phyloP scores from a whole-genome alignment of 2,888 invertebrate species.

The Tachystola acroxantha region DNA sequence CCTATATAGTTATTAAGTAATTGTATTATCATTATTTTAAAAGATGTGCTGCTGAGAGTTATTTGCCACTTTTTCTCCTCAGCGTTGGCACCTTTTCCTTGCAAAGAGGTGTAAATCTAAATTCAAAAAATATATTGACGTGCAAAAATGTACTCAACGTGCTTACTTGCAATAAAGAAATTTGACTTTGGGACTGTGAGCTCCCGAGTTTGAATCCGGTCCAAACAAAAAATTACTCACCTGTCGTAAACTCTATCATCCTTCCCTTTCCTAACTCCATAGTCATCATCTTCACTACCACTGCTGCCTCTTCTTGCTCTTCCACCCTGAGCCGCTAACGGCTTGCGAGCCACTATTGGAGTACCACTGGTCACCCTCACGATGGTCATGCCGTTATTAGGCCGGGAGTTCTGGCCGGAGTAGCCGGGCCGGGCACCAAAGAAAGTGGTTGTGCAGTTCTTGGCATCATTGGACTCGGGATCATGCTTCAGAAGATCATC shows the following conservation, averaged over 20 bases:
- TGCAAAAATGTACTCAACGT: too few species aligned
- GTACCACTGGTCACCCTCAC: conserved; percentile 40
- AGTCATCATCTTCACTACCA: conserved; percentile 80
- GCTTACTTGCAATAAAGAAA: too few species aligned
- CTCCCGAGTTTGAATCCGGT: too few species aligned
- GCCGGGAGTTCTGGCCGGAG: conserved; percentile 33
- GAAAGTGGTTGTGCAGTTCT: conserved; percentile 23
- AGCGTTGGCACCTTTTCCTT: too few species aligned
- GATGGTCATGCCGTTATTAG: conserved; percentile 35
- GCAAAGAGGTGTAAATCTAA: too few species aligned
- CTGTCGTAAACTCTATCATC: conserved; percentile 82
- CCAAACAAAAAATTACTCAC: too few species aligned
- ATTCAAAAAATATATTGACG: too few species aligned
- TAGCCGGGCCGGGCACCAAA: conserved; percentile 38
- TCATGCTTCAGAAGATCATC: conserved; percentile 71
- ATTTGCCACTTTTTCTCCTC: too few species aligned
- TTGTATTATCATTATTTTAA: too few species aligned
- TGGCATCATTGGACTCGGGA: conserved; percentile 58
- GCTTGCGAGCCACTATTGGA: conserved; percentile 29
- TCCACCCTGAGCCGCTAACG: conserved; percentile 50
- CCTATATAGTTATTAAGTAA: too few species aligned
- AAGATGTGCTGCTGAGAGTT: too few species aligned
- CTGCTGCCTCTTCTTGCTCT: conserved; percentile 67
- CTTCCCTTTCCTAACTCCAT: conserved; percentile 78
- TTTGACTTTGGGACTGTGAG: too few species aligned